Evolutionary conservation across 2,113 vertebrate species (phyloP).

Genomic region (Phocoena sinus): DNA sequence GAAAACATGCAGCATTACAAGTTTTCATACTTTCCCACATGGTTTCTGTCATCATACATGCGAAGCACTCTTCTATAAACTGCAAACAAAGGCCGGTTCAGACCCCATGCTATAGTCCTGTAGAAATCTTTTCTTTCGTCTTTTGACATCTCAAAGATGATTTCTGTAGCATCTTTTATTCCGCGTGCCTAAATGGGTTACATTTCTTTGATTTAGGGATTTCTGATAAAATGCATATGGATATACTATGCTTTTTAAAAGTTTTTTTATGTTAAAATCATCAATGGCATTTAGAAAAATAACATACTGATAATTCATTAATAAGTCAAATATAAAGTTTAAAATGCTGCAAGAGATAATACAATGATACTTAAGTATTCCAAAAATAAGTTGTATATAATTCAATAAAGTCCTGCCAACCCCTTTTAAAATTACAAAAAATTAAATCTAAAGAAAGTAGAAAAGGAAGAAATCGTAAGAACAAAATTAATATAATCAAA

Average conservation of each 20-base stretch:
- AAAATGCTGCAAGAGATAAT: conserved; percentile 19
- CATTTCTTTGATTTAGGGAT: conserved; percentile 75
- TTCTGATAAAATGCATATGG: conserved; percentile 67
- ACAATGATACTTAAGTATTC: neutral
- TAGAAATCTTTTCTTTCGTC: conserved; percentile 99
- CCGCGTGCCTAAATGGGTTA: conserved; percentile 88
- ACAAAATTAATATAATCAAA: conserved; percentile 7
- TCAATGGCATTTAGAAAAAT: conserved; percentile 33
- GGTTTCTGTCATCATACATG: conserved; percentile 99
- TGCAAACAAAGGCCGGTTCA: conserved; percentile 97
- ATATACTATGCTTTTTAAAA: conserved; percentile 56
- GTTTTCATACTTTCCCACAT: conserved; percentile 96
- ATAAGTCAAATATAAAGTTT: conserved; percentile 34
- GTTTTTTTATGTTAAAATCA: conserved; percentile 37
- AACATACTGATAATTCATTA: conserved; percentile 30
- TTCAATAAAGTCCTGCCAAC: neutral
- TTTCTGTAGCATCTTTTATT: conserved; percentile 97
- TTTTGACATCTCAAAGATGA: conserved; percentile 99
- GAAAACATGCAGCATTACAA: conserved; percentile 77
- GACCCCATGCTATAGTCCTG: conserved; percentile 95
- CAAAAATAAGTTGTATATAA: conserved; percentile 25
- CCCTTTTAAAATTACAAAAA: conserved; percentile 42
- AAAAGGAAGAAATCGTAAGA: neutral
- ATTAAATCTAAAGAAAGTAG: conserved; percentile 9
- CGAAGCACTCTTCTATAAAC: conserved; percentile 97